Base-by-base conservation (phyloP, 2,113 vertebrate species). In the Phainopepla nitens region DNA sequence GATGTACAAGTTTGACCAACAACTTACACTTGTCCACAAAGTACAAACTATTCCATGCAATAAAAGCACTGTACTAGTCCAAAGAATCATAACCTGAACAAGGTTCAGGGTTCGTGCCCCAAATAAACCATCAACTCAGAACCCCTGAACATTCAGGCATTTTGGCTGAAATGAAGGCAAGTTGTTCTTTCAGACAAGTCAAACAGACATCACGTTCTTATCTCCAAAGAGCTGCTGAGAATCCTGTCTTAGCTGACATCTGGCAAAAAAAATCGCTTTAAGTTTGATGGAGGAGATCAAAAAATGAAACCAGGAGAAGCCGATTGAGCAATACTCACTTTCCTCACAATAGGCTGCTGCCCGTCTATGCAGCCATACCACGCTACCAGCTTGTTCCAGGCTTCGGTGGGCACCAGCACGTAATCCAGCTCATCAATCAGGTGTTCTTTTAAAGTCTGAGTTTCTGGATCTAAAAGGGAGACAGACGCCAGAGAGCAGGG, bases 351-450 rank as follows among this genome's bases (percentile, higher is more conserved):
- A 58, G 99, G 98, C 91, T 98, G 98, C 96, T 99, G 99, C 42
- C 98, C 98, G 27, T 99, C 99, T 31, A 99, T 97, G 89, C 99
- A 99, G 77, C 98, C 97, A 15, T 99, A 99, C 99, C 99, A 99
- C 68, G 93, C 96, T 54, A 99, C 97, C 29, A 99, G 98, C 73
- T 99, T 99, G 93, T 98, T 98, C 99, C 99, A 99, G 54, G 98
- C 99, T 94, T 99, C 99, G 2, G 98, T 98, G 54, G 99, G 99
- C 80, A 99, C 98, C 81, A 99, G 89, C n/a, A 99, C 98, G 58
- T 99, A 99, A 95, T 99, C 99, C 72, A 99, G 97, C 86, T 99
- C 99, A 94, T 99, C 99, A 78, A 99, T 99, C 81, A 99, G 98
- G 95, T 99, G 98, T 33, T 99, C 99, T 94, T 99, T 99, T 39